Conservation (phyloP, 2,113 vertebrate genomes). For the Syngnathus scovelli region DNA sequence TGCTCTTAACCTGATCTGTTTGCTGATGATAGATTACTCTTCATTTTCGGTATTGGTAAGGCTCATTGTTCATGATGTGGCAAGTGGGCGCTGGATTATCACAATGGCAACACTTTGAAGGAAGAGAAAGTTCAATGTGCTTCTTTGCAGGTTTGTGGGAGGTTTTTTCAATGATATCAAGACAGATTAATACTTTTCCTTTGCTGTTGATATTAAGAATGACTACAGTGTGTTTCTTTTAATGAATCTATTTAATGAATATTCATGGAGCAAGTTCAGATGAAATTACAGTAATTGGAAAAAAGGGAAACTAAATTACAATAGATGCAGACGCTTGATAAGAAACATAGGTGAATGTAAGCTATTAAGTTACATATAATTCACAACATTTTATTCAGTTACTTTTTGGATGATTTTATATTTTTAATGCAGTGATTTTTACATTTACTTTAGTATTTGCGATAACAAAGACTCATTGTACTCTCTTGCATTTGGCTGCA, state of each 20-base stretch:
- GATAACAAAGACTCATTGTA: neutral
- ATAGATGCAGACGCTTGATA: neutral
- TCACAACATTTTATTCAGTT: neutral
- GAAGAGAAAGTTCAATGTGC: slow-evolving; percentile 40
- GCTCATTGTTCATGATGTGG: slow-evolving; percentile 53
- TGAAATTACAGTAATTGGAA: neutral
- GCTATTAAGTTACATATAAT: too few species aligned
- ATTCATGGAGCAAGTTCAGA: neutral
- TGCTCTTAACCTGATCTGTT: slow-evolving; percentile 32
- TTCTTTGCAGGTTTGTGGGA: slow-evolving; percentile 47
- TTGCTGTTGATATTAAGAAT: neutral
- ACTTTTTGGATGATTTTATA: neutral
- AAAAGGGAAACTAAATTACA: neutral
- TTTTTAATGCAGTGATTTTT: neutral
- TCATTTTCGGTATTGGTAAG: slow-evolving; percentile 60
- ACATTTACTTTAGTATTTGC: too few species aligned
- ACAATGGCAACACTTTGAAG: slow-evolving; percentile 53
- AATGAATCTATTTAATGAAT: slow-evolving; percentile 4
- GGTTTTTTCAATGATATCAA: slow-evolving; percentile 40
- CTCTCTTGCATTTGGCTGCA: neutral
- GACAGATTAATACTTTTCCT: neutral
- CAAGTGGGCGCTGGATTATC: slow-evolving; percentile 63
- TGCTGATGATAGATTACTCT: slow-evolving; percentile 56
- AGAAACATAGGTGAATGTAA: neutral
- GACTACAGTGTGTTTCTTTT: neutral